Conservation (phyloP, 2,888 invertebrate genomes). For the Podabrus alpinus region DNA sequence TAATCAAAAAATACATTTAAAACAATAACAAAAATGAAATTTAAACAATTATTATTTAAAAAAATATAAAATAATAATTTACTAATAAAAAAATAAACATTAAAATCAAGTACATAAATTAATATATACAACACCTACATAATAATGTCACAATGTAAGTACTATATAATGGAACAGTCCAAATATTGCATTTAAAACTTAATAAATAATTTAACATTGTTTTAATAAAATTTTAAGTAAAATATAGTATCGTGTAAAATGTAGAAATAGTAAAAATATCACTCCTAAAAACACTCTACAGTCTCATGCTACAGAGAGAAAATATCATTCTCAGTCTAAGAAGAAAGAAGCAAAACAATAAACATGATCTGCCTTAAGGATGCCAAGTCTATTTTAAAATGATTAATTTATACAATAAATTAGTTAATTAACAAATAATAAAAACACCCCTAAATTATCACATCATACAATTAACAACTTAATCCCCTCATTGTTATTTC, state of each 20-base stretch:
- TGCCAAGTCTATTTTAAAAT: not conserved
- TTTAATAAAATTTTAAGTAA: slow-evolving; percentile 1
- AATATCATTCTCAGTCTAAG: slow-evolving; percentile 31
- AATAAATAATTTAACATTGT: not conserved
- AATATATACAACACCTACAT: not conserved
- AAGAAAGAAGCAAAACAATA: slow-evolving; percentile 24
- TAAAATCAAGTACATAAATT: slow-evolving; percentile 10
- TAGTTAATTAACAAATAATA: not conserved
- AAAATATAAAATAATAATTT: not conserved
- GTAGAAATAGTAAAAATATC: slow-evolving; percentile 29
- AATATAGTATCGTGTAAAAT: slow-evolving; percentile 18
- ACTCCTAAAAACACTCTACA: slow-evolving; percentile 24
- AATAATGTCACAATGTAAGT: slow-evolving; percentile 5
- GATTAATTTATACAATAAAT: not conserved
- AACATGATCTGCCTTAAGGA: slow-evolving; percentile 26
- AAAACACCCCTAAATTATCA: not conserved
- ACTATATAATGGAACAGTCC: not conserved
- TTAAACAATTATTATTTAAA: slow-evolving; percentile 1
- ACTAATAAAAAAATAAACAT: slow-evolving; percentile 10
- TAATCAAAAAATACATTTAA: not conserved
- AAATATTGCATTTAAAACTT: slow-evolving; percentile 4
- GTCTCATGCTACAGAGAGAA: slow-evolving; percentile 30
- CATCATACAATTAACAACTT: not conserved
- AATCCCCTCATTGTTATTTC: not conserved
- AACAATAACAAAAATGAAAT: slow-evolving; percentile 3